These are phyloP conservation scores for Poeciliopsis turrubarensis DNA, from an alignment of 2,113 vertebrate genomes.

Conservation along the genomic window DNA sequence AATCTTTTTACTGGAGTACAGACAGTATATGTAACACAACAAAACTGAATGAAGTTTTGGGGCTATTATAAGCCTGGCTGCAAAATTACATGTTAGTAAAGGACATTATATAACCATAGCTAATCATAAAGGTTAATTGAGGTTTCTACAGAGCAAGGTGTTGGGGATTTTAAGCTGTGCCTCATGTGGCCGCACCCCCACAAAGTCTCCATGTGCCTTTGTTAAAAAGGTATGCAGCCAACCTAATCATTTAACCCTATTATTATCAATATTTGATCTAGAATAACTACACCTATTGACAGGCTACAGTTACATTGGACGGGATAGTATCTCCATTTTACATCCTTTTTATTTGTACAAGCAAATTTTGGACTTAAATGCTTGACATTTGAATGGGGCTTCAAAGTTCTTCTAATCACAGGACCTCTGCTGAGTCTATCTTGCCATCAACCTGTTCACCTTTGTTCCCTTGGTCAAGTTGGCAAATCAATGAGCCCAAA, in stretches of 20 bases:
- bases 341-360: slow-evolving; percentile 11
- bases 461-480: slow-evolving; percentile 46
- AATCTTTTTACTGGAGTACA: slow-evolving; percentile 29
- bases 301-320: slow-evolving; percentile 28
- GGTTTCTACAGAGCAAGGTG: slow-evolving; percentile 65
- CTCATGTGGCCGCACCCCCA: slow-evolving; percentile 39
- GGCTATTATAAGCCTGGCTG: slow-evolving; percentile 75
- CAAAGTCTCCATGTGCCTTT: slow-evolving; percentile 40
- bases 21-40: slow-evolving; percentile 68
- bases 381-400: slow-evolving; percentile 22
- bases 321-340: background rate
- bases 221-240: slow-evolving; percentile 37
- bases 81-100: slow-evolving; percentile 69
- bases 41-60: slow-evolving; percentile 57
- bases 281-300: slow-evolving; percentile 47
- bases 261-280: slow-evolving; percentile 62
- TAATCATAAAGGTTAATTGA: slow-evolving; percentile 83
- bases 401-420: slow-evolving; percentile 60
- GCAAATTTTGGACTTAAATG: slow-evolving; percentile 7
- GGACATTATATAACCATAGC: slow-evolving; percentile 46
- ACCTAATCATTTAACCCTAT: slow-evolving; percentile 60
- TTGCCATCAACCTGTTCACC: slow-evolving; percentile 44
- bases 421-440: slow-evolving; percentile 49
- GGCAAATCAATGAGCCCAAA: slow-evolving; percentile 64
- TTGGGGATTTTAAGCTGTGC: slow-evolving; percentile 53